Evolutionary conservation across 2,888 invertebrate species (phyloP).

Genomic region (Hydriomena furcata): DNA sequence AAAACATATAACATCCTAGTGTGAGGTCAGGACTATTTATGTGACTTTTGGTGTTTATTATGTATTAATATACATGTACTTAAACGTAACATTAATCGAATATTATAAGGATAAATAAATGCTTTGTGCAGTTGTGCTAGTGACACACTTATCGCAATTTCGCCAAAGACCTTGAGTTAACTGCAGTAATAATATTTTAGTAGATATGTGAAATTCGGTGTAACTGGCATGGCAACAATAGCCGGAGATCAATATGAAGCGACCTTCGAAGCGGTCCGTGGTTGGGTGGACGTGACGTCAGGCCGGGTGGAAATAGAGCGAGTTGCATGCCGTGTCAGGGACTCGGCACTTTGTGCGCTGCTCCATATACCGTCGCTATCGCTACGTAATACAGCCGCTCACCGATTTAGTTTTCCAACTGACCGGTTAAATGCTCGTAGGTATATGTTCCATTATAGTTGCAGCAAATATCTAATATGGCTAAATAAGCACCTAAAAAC

Average conservation of each 20-base stretch:
- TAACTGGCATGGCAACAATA: conserved; percentile 50
- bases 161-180: conserved; percentile 10
- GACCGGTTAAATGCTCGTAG: conserved; percentile 21
- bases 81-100: not conserved
- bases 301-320: conserved; percentile 65
- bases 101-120: conserved; percentile 1
- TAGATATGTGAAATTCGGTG: conserved; percentile 27
- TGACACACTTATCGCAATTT: conserved; percentile 16
- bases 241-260: conserved; percentile 72
- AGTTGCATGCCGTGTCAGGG: conserved; percentile 67
- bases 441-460: conserved; percentile 25
- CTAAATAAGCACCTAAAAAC: conserved; percentile 38
- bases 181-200: conserved; percentile 17
- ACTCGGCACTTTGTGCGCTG: conserved; percentile 38
- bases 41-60: no score
- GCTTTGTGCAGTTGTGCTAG: conserved; percentile 6
- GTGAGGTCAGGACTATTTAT: no score
- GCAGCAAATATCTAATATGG: conserved; percentile 37
- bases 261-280: conserved; percentile 70
- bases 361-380: conserved; percentile 13
- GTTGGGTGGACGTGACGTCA: conserved; percentile 70
- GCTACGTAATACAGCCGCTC: conserved; percentile 19
- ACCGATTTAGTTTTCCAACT: conserved; percentile 22
- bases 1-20: no score
- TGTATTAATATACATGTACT: not conserved